Evolutionary conservation across 2,797 vertebrate species (phyloP).

Genomic region (Rhinichthys osculus): DNA sequence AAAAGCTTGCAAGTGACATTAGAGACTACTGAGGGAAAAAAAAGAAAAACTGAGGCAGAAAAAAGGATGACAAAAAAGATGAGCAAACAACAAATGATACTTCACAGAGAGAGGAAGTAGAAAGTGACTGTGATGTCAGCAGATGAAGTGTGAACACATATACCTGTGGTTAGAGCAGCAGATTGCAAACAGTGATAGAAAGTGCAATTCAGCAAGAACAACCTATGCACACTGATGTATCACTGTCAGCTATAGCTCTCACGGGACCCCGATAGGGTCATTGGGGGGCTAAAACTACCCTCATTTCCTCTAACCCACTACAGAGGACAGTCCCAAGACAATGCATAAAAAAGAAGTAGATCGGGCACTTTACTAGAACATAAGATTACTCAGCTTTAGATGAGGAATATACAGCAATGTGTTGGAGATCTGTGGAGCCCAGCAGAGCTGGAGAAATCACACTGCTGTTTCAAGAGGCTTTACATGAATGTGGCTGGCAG

Average conservation of each 20-base stretch:
- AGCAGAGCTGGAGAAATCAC: background rate
- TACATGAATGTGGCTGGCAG: background rate
- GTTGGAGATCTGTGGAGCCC: background rate
- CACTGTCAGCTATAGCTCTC: conserved; percentile 34
- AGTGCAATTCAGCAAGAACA: conserved; percentile 33
- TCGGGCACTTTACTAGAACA: conserved; percentile 9
- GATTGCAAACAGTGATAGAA: conserved; percentile 17
- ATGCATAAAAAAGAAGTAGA: conserved; percentile 22
- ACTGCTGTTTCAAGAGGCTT: background rate
- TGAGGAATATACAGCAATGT: background rate
- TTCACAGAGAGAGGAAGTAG: background rate
- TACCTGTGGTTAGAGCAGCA: conserved; percentile 10
- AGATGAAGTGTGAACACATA: conserved; percentile 22
- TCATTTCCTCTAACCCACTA: conserved; percentile 7
- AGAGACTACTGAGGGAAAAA: background rate
- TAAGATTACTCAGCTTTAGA: conserved; percentile 8
- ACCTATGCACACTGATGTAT: background rate
- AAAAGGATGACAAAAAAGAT: background rate
- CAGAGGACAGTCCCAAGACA: conserved; percentile 7
- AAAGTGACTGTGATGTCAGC: conserved; percentile 22
- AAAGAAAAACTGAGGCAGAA: background rate
- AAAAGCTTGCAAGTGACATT: background rate
- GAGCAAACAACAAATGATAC: conserved; percentile 26
- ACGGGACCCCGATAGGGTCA: background rate
- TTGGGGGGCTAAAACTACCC: conserved; percentile 15